phyloP scores from a whole-genome alignment of 2,113 vertebrate species.

The Solea solea region DNA sequence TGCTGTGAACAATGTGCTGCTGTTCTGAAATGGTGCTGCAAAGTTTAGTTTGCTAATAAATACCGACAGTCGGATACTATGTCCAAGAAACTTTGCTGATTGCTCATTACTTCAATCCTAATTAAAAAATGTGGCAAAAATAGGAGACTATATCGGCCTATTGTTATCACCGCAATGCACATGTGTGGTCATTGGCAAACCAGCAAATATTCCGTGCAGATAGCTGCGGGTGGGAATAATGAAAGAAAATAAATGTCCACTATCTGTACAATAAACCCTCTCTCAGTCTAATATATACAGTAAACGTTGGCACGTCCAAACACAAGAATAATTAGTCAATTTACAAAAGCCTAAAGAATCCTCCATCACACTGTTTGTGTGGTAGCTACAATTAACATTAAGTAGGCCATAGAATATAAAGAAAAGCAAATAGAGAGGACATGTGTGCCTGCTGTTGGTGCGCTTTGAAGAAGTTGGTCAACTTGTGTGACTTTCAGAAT shows the following conservation, averaged over 20 bases:
- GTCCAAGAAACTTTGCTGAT: slow-evolving; percentile 59
- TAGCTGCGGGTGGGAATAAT: slow-evolving; percentile 18
- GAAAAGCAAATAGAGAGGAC: too few species aligned
- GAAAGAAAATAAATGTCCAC: slow-evolving; percentile 25
- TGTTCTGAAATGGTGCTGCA: slow-evolving; percentile 59
- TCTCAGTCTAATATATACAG: slow-evolving; percentile 9
- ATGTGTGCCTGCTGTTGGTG: too few species aligned
- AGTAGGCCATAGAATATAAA: background rate
- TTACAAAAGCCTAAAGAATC: background rate
- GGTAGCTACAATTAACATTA: background rate
- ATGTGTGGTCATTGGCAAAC: slow-evolving; percentile 39
- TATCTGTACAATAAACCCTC: slow-evolving; percentile 16
- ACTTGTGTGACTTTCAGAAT: too few species aligned
- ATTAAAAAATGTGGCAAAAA: slow-evolving; percentile 45
- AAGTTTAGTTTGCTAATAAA: slow-evolving; percentile 57
- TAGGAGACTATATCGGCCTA: background rate
- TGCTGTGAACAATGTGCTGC: slow-evolving; percentile 48
- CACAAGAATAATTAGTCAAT: background rate
- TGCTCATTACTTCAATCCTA: slow-evolving; percentile 55
- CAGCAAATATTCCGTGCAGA: slow-evolving; percentile 26
- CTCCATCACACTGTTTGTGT: background rate
- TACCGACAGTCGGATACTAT: slow-evolving; percentile 41
- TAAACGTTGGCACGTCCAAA: slow-evolving; percentile 24
- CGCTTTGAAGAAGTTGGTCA: too few species aligned
- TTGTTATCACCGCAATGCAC: slow-evolving; percentile 44